Percentiles rank a stretch among this genome's conserved stretches.
Conservation (phyloP, 2,113 vertebrate species). For the Lepidothrix coronata region DNA sequence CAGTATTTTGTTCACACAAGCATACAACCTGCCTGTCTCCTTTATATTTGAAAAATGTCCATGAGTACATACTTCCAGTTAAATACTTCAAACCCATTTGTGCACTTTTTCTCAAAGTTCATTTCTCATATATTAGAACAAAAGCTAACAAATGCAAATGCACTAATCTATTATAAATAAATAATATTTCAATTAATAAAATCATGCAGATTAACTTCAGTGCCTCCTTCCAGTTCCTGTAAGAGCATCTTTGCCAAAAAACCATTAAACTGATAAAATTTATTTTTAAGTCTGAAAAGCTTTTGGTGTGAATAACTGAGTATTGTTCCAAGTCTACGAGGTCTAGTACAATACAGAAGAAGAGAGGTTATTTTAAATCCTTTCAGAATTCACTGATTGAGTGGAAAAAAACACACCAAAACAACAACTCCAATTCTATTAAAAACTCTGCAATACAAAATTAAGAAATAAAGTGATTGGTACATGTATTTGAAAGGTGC, state of each 20-base stretch:
- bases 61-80: background rate
- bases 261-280: background rate
- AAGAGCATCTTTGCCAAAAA: constrained; percentile 1
- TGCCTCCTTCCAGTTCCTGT: background rate
- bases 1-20: background rate
- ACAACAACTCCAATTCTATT: background rate
- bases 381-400: background rate
- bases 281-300: background rate
- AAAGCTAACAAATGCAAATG: constrained; percentile 25
- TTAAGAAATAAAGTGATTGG: constrained; percentile 12
- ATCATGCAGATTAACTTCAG: background rate
- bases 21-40: background rate
- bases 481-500: background rate
- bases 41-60: background rate
- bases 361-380: background rate
- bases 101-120: background rate
- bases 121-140: background rate
- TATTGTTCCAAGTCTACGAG: background rate
- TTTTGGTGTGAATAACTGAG: background rate
- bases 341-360: background rate
- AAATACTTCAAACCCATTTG: background rate
- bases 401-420: background rate
- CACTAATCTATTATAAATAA: background rate
- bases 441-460: background rate
- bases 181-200: constrained; percentile 22